Evolutionary conservation across 2,797 vertebrate genomes (phyloP).

Genomic region (Melanotaenia trifasciata): DNA sequence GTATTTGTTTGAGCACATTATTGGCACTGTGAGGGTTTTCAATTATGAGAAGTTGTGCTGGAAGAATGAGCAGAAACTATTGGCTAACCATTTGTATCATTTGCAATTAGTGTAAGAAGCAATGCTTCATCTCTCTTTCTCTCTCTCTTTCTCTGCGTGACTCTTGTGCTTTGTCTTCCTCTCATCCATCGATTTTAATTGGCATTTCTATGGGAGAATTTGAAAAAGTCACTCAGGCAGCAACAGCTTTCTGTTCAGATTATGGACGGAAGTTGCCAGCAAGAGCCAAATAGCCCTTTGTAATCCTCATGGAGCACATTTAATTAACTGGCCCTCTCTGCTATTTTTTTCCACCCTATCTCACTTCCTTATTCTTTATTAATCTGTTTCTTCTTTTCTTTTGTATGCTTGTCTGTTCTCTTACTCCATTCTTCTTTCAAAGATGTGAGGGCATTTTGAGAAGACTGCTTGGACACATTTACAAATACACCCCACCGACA

Average conservation of each 20-base stretch:
- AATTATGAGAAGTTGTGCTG: constrained; percentile 61
- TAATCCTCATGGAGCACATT: constrained; percentile 81
- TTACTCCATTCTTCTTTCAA: constrained; percentile 3
- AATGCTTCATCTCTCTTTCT: constrained; percentile 40
- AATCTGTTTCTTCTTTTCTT: constrained; percentile 1
- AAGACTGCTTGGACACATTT: neutral
- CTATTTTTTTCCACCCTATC: constrained; percentile 20
- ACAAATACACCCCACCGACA: neutral
- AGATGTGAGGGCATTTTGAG: neutral
- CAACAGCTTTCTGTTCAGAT: constrained; percentile 73
- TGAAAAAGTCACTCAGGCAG: constrained; percentile 68
- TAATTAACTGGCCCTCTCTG: constrained; percentile 75
- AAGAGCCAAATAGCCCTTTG: constrained; percentile 73
- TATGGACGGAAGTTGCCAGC: constrained; percentile 78
- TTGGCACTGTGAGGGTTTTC: constrained; percentile 57
- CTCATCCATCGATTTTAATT: constrained; percentile 71
- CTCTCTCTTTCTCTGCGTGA: neutral
- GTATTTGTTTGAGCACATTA: constrained; percentile 37
- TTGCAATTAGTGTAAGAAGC: constrained; percentile 74
- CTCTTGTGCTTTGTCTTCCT: constrained; percentile 8
- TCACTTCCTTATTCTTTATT: constrained; percentile 5
- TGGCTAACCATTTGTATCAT: constrained; percentile 75
- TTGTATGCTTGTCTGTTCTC: constrained; percentile 12
- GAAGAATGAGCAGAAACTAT: constrained; percentile 61
- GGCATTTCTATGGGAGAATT: constrained; percentile 72